These are phyloP conservation scores for Automeris io DNA, from an alignment of 2,888 invertebrate genomes.

Conservation along the genomic window DNA sequence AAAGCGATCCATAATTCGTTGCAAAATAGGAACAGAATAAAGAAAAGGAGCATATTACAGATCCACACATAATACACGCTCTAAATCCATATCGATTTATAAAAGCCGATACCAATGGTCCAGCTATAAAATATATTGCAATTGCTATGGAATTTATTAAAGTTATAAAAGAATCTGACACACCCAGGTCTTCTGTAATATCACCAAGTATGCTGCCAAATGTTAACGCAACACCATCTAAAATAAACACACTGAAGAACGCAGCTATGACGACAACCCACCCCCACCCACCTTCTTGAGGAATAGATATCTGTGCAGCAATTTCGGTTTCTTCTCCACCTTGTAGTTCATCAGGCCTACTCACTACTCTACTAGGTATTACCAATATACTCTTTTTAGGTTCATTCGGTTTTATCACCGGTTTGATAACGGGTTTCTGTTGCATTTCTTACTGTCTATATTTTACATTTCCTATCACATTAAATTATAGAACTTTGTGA, in stretches of 20 bases:
- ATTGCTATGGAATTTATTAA: constrained; percentile 55
- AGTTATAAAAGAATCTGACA: constrained; percentile 39
- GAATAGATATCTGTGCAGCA: constrained; percentile 58
- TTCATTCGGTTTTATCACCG: constrained; percentile 16
- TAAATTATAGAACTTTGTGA: no score
- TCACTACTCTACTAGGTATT: constrained; percentile 40
- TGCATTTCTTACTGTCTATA: constrained; percentile 15
- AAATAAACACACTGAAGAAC: constrained; percentile 41
- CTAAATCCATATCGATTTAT: constrained; percentile 67
- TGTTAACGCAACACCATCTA: constrained; percentile 56
- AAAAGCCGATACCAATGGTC: constrained; percentile 56
- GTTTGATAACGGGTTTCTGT: constrained; percentile 18
- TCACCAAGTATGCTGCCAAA: constrained; percentile 54
- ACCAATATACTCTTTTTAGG: constrained; percentile 33
- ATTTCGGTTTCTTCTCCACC: constrained; percentile 64
- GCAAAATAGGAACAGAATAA: constrained; percentile 50
- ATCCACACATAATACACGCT: constrained; percentile 54
- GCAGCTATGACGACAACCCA: constrained; percentile 56
- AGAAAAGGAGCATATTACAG: constrained; percentile 42
- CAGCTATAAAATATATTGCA: constrained; percentile 49
- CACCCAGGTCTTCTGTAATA: constrained; percentile 41
- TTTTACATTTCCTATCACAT: not conserved
- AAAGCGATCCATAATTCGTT: constrained; percentile 32
- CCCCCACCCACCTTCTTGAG: constrained; percentile 63
- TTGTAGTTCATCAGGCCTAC: constrained; percentile 36